Conservation (phyloP, 2,113 vertebrate genomes). For the Ginglymostoma cirratum region DNA sequence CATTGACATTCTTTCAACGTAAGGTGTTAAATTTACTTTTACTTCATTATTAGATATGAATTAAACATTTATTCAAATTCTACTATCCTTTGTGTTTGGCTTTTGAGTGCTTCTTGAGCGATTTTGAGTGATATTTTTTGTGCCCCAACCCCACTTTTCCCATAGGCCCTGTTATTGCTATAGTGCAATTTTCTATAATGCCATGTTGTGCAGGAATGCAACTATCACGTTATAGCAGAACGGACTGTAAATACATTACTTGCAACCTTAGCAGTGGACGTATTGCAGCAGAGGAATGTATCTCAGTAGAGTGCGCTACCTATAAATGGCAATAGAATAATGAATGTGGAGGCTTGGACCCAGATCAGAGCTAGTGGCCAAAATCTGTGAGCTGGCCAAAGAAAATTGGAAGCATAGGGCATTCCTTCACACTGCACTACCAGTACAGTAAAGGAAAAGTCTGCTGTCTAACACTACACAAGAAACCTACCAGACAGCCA, state of each 20-base stretch:
- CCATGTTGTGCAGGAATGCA: too few relatives aligned
- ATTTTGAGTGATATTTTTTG: too few relatives aligned
- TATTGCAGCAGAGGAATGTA: background rate
- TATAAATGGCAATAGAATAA: background rate
- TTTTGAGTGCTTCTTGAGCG: too few relatives aligned
- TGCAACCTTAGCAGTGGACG: background rate
- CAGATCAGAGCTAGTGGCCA: background rate
- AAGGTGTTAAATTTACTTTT: too few relatives aligned
- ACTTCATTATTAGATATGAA: too few relatives aligned
- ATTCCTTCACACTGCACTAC: background rate
- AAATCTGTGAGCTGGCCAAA: background rate
- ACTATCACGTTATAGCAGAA: too few relatives aligned
- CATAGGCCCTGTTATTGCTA: too few relatives aligned
- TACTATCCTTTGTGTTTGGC: too few relatives aligned
- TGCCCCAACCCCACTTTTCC: too few relatives aligned
- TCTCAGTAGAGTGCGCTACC: background rate
- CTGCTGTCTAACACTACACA: background rate
- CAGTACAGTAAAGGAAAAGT: background rate
- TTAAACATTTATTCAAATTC: too few relatives aligned
- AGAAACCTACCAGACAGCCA: background rate
- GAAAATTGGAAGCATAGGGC: background rate
- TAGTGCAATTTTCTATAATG: too few relatives aligned
- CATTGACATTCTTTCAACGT: too few relatives aligned
- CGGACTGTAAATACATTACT: background rate
- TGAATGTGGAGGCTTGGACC: background rate